Evolutionary conservation across 1,140 invertebrate species (phyloP), one percentile per base, ranked within the genome.

Genomic region (Tenebrio molitor): DNA sequence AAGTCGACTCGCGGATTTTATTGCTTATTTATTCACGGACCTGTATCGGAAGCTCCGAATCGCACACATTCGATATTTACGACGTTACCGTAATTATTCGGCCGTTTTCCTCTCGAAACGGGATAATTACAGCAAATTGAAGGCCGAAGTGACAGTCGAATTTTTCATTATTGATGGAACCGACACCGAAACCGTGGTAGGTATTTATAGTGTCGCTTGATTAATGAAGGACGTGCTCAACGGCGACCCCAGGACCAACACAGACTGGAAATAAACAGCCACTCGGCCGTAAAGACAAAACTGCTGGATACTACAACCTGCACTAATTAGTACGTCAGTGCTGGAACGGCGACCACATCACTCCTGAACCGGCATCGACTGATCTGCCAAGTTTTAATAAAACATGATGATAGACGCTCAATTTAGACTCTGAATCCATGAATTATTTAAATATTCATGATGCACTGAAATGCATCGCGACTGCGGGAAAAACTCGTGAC

Each of bases 21-120:
- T 75, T 69, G 74, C 74, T 75, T 68, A 75, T 75, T 75, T 75
- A 75, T 75, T 70, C 74, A 41, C 65, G 44, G 14, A 50, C 36
- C 39, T 66, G 36, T 41, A 42, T 66, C 36, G 39, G 42, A 44
- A 42, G 23, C 50, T 2, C 21, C 21, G 21, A 21, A 65, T 65
- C 62, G 16, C 62, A 66, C 44, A 66, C 36, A 66, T 44, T 16
- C 50, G 10, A 29, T 29, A 58, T 58, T 58, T 58, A 58, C 29
- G 50, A 58, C 23, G 8, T 25, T 1, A 3, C n/a, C 12, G 15
- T 29, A 58, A 58, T 58, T 8, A 58, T 15, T 46, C 23, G 21
- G 6, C n/a, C 19, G 1, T 12, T 33, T 33, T 29, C 4, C 19
- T 50, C 6, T 14, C 19, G 5, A 50, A 50, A 6, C 3, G 44